Percentiles rank a stretch among this genome's conserved stretches.
Conservation (phyloP, 2,797 vertebrate species). For the Gadopsis bispinosus region DNA sequence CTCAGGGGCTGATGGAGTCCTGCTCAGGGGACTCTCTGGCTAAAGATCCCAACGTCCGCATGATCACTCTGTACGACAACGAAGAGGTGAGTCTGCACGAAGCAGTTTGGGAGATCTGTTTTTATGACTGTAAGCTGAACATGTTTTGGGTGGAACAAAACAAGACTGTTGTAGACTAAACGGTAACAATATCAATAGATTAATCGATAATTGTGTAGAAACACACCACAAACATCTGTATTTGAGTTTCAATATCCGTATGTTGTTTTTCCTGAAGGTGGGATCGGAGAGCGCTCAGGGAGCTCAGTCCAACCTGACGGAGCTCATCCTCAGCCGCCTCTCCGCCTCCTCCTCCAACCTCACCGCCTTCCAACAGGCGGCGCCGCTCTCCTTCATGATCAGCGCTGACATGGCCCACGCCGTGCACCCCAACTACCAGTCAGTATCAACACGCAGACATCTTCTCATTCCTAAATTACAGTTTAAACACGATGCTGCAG, state of each 20-base stretch:
- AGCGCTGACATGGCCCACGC: conserved; percentile 98
- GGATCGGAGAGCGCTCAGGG: conserved; percentile 96
- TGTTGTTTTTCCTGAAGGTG: conserved; percentile 83
- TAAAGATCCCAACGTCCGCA: conserved; percentile 89
- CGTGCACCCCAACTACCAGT: conserved; percentile 96
- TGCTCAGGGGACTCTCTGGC: conserved; percentile 85
- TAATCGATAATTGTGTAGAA: not conserved
- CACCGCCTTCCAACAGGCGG: conserved; percentile 93
- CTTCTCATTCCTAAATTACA: not conserved
- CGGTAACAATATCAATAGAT: not conserved
- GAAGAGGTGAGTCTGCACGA: conserved; percentile 88
- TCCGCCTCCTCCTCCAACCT: conserved; percentile 85
- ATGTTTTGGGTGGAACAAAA: not conserved
- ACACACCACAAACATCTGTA: not conserved
- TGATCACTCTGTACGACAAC: conserved; percentile 94
- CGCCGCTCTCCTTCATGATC: conserved; percentile 95
- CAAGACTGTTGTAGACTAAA: not conserved
- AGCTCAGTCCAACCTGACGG: conserved; percentile 92
- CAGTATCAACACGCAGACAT: conserved; percentile 71
- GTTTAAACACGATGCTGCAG: no score
- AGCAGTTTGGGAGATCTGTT: not conserved
- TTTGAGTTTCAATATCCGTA: not conserved
- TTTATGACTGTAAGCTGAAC: not conserved
- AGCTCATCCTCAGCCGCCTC: conserved; percentile 93
- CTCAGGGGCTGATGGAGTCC: conserved; percentile 91